A percentile compares a stretch with the other conserved stretches of the same genome.
Evolutionary conservation across 1,140 invertebrate genomes (phyloP).

Genomic region (Philopotamus ludificatus): DNA sequence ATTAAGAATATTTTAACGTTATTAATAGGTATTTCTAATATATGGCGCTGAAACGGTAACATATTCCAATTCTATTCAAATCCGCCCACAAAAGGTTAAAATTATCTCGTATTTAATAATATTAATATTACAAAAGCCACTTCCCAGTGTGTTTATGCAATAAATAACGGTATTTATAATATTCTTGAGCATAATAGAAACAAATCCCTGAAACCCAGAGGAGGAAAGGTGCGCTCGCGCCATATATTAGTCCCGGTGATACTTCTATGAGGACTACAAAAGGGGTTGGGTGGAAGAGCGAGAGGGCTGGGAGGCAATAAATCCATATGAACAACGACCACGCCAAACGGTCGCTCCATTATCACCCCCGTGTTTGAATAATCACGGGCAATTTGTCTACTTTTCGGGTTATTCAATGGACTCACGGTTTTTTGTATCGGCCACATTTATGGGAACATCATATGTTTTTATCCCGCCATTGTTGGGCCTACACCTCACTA

Average conservation of each 20-base stretch:
- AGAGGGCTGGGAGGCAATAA: not conserved
- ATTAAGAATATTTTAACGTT: no score
- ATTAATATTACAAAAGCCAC: no score
- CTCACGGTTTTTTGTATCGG: constrained; percentile 17
- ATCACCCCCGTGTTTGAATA: constrained; percentile 36
- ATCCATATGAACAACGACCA: not conserved
- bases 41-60: no score
- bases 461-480: constrained; percentile 1
- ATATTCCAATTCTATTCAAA: no score
- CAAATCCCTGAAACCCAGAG: not conserved
- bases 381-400: constrained; percentile 35
- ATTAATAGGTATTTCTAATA: no score
- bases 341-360: constrained; percentile 31
- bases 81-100: no score
- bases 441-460: not conserved
- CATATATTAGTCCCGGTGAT: constrained; percentile 10
- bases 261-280: not conserved
- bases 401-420: constrained; percentile 1
- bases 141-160: no score
- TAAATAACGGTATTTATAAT: no score
- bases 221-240: constrained; percentile 10
- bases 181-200: no score
- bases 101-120: no score
- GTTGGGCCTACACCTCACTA: not conserved
- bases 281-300: not conserved